Evolutionary conservation across 2,797 vertebrate genomes (phyloP).

Genomic region (Darevskia nairensis): DNA sequence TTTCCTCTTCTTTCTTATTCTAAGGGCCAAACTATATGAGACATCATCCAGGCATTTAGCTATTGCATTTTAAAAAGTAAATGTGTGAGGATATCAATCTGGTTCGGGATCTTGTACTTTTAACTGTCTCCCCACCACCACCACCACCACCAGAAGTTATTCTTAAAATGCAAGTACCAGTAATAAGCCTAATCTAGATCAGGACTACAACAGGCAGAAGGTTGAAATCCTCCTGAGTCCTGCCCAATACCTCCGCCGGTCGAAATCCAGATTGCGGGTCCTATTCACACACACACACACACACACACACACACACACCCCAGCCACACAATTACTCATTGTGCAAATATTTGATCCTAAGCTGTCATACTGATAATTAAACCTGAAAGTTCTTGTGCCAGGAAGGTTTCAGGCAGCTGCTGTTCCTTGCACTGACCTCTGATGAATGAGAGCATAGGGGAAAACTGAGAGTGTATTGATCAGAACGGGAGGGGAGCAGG

Average conservation of each 20-base stretch:
- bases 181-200: background rate
- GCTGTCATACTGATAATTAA: background rate
- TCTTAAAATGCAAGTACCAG: background rate
- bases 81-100: background rate
- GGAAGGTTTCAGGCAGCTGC: background rate
- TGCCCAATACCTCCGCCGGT: too few relatives aligned
- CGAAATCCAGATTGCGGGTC: background rate
- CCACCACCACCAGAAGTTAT: too few relatives aligned
- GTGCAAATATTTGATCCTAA: background rate
- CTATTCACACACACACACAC: too few relatives aligned
- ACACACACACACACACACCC: rapidly evolving
- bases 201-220: background rate
- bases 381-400: background rate
- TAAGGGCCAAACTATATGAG: background rate
- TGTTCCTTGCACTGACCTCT: background rate
- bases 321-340: too few relatives aligned
- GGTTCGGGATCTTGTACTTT: too few relatives aligned
- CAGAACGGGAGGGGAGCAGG: background rate
- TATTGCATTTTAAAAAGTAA: background rate
- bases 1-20: background rate
- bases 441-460: too few relatives aligned
- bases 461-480: background rate
- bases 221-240: background rate
- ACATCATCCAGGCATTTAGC: background rate
- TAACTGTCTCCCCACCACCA: background rate